phyloP scores from a whole-genome alignment of 2,888 invertebrate species.

The Lumbricus terrestris region DNA sequence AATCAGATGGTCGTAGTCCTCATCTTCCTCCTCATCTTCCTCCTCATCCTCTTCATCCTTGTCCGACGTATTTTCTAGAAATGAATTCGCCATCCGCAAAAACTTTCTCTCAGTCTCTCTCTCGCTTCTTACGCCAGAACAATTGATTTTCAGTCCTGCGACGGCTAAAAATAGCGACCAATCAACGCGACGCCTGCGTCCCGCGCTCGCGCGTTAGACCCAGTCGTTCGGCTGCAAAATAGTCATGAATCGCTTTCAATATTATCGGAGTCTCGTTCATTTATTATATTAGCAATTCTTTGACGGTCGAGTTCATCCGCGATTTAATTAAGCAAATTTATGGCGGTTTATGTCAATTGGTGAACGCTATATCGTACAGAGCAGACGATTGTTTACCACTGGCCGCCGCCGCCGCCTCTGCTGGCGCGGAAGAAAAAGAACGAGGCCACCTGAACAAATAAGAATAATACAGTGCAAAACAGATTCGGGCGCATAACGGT shows the following conservation, averaged over 20 bases:
- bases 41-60: not conserved
- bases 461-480: not conserved
- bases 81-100: not conserved
- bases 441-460: not conserved
- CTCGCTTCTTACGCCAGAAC: not conserved
- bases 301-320: not conserved
- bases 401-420: too few species aligned
- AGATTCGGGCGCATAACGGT: not conserved
- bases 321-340: not conserved
- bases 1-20: too few species aligned
- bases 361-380: too few species aligned
- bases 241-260: not conserved
- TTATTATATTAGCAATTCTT: not conserved
- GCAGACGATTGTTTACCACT: not conserved
- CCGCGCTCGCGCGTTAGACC: not conserved
- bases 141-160: not conserved
- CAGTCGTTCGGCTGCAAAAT: not conserved
- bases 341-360: not conserved
- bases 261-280: not conserved
- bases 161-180: conserved; percentile 12
- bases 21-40: not conserved
- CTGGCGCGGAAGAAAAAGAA: not conserved
- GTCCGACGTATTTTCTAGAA: not conserved
- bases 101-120: too few species aligned
- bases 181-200: not conserved